Conservation (phyloP, 2,113 vertebrate species). For the Brachyistius frenatus region DNA sequence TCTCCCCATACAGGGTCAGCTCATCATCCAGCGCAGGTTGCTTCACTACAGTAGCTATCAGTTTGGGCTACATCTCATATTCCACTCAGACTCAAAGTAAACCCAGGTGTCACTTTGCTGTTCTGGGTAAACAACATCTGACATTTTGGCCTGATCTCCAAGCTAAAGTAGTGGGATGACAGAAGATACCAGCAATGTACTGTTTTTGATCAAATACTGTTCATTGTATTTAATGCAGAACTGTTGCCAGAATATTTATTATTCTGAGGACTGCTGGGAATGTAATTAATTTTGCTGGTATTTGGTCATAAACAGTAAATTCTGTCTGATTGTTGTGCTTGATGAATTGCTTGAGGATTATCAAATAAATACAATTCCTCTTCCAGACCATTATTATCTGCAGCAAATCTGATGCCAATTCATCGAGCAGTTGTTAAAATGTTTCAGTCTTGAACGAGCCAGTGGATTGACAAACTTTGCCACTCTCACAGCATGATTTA, state of each 20-base stretch:
- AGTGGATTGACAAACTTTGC: background rate
- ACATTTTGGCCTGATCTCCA: slow-evolving; percentile 29
- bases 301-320: background rate
- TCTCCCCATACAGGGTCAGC: slow-evolving; percentile 27
- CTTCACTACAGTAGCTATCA: slow-evolving; percentile 30
- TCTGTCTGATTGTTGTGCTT: background rate
- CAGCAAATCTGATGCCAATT: background rate
- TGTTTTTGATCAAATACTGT: slow-evolving; percentile 19
- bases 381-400: background rate
- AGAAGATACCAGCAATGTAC: background rate
- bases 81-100: slow-evolving; percentile 37
- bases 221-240: background rate
- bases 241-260: background rate
- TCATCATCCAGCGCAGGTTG: slow-evolving; percentile 38
- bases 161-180: slow-evolving; percentile 15
- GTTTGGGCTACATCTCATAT: slow-evolving; percentile 31
- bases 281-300: background rate
- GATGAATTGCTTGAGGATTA: background rate
- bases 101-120: slow-evolving; percentile 6
- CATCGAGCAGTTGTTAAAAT: background rate
- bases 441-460: background rate
- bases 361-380: background rate
- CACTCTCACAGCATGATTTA: background rate
- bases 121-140: slow-evolving; percentile 52
- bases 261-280: background rate